phyloP scores from a whole-genome alignment of 2,797 vertebrate genomes.

The Strix occidentalis region DNA sequence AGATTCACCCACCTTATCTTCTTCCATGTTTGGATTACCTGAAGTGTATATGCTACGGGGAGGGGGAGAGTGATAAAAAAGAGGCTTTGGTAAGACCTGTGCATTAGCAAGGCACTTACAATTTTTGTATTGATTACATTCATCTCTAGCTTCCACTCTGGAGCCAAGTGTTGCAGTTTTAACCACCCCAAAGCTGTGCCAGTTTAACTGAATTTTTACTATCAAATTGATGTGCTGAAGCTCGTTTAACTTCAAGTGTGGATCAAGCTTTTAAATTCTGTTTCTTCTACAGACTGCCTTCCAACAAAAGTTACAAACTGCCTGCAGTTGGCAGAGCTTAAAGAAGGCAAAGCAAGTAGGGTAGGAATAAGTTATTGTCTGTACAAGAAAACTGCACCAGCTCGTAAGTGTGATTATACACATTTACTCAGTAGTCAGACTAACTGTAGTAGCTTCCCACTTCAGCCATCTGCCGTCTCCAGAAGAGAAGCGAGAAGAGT shows the following conservation, averaged over 20 bases:
- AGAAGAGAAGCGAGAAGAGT: background rate
- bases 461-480: slow-evolving; percentile 57
- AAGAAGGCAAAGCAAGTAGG: slow-evolving; percentile 7
- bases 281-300: background rate
- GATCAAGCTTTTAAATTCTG: background rate
- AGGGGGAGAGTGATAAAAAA: background rate
- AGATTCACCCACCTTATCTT: background rate
- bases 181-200: background rate
- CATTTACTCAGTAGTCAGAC: slow-evolving; percentile 52
- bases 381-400: slow-evolving; percentile 10
- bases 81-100: background rate
- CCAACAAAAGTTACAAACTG: background rate
- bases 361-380: slow-evolving; percentile 40
- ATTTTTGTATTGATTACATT: background rate
- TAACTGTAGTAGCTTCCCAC: slow-evolving; percentile 59
- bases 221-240: background rate
- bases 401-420: background rate
- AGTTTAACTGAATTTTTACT: background rate
- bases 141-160: background rate
- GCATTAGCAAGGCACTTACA: background rate
- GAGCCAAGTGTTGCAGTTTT: background rate
- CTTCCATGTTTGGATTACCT: background rate
- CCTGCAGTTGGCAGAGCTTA: slow-evolving; percentile 10
- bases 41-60: accelerated
- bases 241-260: background rate